Conservation (phyloP, 2,888 invertebrate species). For the Aleiodes testaceus region DNA sequence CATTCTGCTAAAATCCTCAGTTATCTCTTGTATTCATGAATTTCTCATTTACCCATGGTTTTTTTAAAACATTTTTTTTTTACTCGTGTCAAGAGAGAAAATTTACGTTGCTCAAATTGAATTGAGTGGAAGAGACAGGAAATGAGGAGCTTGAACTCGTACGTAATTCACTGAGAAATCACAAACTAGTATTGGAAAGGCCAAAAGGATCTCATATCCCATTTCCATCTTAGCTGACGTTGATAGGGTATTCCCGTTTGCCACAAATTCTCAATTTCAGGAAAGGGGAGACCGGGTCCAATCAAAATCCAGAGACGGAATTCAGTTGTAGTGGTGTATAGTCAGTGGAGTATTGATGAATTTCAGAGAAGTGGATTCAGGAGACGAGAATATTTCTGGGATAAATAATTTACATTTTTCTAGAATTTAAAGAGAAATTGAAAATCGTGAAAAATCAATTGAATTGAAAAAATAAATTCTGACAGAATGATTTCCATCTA, state of each 20-base stretch:
- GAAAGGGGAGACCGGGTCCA: neutral
- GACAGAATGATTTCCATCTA: no score
- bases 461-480: no score
- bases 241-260: conserved; percentile 14
- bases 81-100: neutral
- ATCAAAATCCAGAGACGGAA: neutral
- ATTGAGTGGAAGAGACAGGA: conserved; percentile 15
- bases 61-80: neutral
- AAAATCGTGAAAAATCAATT: no score
- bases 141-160: conserved; percentile 37
- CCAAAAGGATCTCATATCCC: neutral
- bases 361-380: no score
- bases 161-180: conserved; percentile 23
- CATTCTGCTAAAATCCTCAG: conserved; percentile 8
- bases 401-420: no score
- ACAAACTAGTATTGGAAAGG: conserved; percentile 33
- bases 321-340: neutral
- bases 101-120: neutral
- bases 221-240: conserved; percentile 43
- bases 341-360: no score
- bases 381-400: no score
- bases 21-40: conserved; percentile 6
- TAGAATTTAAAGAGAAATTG: no score
- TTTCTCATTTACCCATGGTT: neutral
- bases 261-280: conserved; percentile 14